phyloP scores from a whole-genome alignment of 2,888 invertebrate species.

The Biston stratarius region DNA sequence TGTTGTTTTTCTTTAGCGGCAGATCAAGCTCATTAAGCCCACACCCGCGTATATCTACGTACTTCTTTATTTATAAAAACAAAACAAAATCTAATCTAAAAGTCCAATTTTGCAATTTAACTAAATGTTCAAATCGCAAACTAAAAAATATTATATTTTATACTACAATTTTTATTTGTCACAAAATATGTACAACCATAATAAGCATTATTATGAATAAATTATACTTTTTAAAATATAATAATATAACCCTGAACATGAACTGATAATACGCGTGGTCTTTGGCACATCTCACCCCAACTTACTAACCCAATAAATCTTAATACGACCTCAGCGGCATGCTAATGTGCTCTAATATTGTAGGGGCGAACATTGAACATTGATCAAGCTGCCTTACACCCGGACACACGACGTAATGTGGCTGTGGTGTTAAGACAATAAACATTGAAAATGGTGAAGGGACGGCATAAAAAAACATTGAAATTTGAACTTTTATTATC shows the following conservation, averaged over 20 bases:
- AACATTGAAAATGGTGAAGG: not conserved
- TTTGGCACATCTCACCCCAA: conserved; percentile 1
- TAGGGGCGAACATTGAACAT: conserved; percentile 5
- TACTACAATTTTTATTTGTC: too few species aligned
- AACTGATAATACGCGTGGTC: not conserved
- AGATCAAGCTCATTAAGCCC: too few species aligned
- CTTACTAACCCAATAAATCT: not conserved
- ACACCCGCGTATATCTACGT: too few species aligned
- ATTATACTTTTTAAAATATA: too few species aligned
- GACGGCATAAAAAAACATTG: not conserved
- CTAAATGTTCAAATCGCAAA: too few species aligned
- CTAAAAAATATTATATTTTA: too few species aligned
- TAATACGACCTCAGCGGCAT: conserved; percentile 5
- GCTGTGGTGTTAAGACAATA: not conserved
- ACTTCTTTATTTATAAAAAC: too few species aligned
- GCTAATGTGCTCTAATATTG: conserved; percentile 5
- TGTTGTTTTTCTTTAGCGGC: too few species aligned
- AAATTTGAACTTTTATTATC: not conserved
- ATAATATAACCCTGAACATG: not conserved
- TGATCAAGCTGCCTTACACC: not conserved
- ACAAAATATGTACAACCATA: too few species aligned
- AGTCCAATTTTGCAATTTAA: too few species aligned
- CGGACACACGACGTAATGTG: not conserved
- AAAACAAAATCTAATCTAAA: too few species aligned
- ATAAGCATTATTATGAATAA: too few species aligned